phyloP scores from a whole-genome alignment of 2,113 vertebrate species.

The Tachysurus vachellii region DNA sequence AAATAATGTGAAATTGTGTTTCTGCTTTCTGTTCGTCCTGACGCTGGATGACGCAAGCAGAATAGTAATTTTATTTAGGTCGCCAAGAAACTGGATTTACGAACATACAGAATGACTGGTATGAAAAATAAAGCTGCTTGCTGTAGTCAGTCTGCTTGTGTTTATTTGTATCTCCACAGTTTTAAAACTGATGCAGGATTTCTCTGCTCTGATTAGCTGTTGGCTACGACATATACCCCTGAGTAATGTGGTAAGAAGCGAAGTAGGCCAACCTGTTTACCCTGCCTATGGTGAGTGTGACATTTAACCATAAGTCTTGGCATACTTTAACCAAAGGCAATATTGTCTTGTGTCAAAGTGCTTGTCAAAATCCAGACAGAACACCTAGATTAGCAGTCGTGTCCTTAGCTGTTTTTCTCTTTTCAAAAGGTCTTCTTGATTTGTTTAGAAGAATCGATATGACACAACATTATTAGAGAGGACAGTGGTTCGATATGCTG shows the following conservation, averaged over 20 bases:
- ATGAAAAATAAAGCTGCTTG: neutral
- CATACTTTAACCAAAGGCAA: neutral
- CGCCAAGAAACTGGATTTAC: too few relatives aligned
- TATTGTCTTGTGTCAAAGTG: neutral
- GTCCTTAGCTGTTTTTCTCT: neutral
- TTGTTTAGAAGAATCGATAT: neutral
- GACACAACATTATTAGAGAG: neutral
- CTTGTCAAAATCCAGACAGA: neutral
- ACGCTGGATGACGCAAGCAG: neutral
- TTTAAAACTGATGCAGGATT: neutral
- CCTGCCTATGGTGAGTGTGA: neutral
- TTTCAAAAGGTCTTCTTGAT: neutral
- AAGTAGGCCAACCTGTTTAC: neutral
- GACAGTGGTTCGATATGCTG: neutral
- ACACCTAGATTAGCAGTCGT: too few relatives aligned
- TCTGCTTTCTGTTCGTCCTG: too few relatives aligned
- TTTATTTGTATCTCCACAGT: neutral
- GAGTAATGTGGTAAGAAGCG: neutral
- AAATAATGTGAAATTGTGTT: neutral
- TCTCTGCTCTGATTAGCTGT: too few relatives aligned
- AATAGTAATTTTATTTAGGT: neutral
- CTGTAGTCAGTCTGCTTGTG: neutral
- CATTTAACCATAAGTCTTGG: neutral
- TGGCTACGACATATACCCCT: neutral
- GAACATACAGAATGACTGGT: too few relatives aligned